Evolutionary conservation across 2,888 invertebrate species (phyloP), one percentile per base, ranked within the genome.

Genomic region (Eugnorisma glareosa): DNA sequence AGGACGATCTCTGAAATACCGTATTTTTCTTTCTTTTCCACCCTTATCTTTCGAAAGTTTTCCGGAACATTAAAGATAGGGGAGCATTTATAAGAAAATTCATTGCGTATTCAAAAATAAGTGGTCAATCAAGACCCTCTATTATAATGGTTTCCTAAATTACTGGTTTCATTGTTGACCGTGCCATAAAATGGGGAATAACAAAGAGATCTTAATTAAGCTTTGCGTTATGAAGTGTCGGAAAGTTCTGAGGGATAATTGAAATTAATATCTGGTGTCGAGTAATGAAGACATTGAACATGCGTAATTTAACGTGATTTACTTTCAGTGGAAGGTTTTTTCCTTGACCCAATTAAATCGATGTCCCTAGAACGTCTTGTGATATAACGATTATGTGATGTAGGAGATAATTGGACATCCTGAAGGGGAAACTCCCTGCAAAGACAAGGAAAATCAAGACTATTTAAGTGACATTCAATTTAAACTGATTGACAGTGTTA

Each of bases 201-300:
- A 75, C 74, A 73, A 84, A 83, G 74, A 79, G 73, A 69, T 81
- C 66, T 77, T 82, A 82, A 87, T 85, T 85, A 82, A 67, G 69
- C 68, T 37, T 67, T 66, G 66, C 57, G 51, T 51, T 51, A 76
- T 67, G 68, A 67, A 77, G 61, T 74, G 68, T 63, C 13, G 31
- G 63, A 70, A 82, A 75, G 63, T 73, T 69, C 57, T 61, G 18
- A 15, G 2, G 7, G 2, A 45, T 81, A 83, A 83, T 75, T 83
- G 64, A 66, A 83, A 79, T 86, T 72, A 74, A 86, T 83, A 43
- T 72, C 31, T 67, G 67, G 81, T 66, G 73, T 69, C 54, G 28
- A 68, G 67, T 79, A 68, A 73, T 75, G 63, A 67, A 69, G 61
- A 69, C 31, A 64, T 45, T 37, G 6, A 71, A 67, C 3, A 85